Evolutionary conservation across 2,888 invertebrate species (phyloP).

Genomic region (Philereme transversata): DNA sequence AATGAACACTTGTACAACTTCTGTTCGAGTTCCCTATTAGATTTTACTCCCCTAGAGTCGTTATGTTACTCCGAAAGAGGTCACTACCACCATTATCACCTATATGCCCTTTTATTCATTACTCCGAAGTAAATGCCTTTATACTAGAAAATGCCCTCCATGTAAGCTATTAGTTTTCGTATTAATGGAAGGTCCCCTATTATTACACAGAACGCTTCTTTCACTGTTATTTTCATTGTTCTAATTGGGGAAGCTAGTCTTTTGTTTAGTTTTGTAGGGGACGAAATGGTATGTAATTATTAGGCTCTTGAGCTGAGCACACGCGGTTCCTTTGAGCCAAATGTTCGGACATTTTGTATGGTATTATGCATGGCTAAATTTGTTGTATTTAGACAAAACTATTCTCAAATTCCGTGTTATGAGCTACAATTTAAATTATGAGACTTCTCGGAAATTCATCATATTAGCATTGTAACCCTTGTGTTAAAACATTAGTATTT

Average conservation of each 20-base stretch:
- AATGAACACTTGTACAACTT: slow-evolving; percentile 50
- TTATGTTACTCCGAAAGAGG: slow-evolving; percentile 64
- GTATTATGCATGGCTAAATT: slow-evolving; percentile 14
- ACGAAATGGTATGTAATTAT: slow-evolving; percentile 35
- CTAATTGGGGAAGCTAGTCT: slow-evolving; percentile 38
- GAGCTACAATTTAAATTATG: no score
- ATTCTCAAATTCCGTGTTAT: no score
- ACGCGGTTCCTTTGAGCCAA: slow-evolving; percentile 23
- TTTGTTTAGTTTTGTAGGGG: slow-evolving; percentile 39
- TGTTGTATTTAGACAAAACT: slow-evolving; percentile 5
- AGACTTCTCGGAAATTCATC: no score
- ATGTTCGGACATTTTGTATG: slow-evolving; percentile 21
- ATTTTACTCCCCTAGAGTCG: slow-evolving; percentile 72
- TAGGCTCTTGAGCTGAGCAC: slow-evolving; percentile 22
- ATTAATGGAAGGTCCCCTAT: slow-evolving; percentile 47
- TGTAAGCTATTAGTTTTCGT: slow-evolving; percentile 61
- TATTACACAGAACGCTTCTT: slow-evolving; percentile 40
- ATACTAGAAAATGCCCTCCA: slow-evolving; percentile 61
- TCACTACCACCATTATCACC: slow-evolving; percentile 69
- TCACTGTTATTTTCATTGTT: slow-evolving; percentile 43
- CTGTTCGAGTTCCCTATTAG: slow-evolving; percentile 69
- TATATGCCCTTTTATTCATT: slow-evolving; percentile 69
- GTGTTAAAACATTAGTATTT: no score
- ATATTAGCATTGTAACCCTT: no score
- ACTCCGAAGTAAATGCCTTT: slow-evolving; percentile 66